Conservation (phyloP, 2,113 vertebrate species). For the Periophthalmus modestus region DNA sequence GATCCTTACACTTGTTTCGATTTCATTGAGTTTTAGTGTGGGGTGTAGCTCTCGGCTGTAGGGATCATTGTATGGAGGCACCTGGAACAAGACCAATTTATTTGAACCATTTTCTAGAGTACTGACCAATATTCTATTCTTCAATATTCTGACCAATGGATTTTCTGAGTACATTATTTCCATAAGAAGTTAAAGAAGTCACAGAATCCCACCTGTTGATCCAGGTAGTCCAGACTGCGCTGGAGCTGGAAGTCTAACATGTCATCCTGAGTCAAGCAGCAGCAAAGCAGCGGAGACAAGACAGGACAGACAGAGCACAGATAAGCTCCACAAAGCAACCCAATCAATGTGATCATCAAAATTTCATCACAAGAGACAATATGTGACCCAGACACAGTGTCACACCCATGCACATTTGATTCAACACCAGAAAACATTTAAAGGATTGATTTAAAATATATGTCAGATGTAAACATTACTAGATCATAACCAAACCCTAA, state of each 20-base stretch:
- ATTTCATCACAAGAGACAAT: neutral
- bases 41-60: slow-evolving; percentile 88
- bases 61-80: slow-evolving; percentile 86
- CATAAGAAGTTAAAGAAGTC: neutral
- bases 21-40: slow-evolving; percentile 89
- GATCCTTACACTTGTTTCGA: slow-evolving; percentile 92
- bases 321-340: slow-evolving; percentile 30
- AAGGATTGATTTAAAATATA: neutral
- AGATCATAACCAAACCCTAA: too few relatives aligned
- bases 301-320: slow-evolving; percentile 57
- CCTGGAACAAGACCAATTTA: slow-evolving; percentile 73
- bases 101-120: neutral
- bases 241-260: slow-evolving; percentile 98
- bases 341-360: neutral
- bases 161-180: neutral
- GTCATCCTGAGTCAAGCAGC: slow-evolving; percentile 87
- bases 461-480: neutral
- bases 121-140: neutral
- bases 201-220: slow-evolving; percentile 91
- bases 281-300: slow-evolving; percentile 44
- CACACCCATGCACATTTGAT: neutral
- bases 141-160: too few relatives aligned
- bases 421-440: neutral
- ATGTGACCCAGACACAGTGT: neutral
- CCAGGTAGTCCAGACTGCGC: slow-evolving; percentile 98